Percentiles rank a stretch among this genome's conserved stretches.
These are phyloP conservation scores for Schizotus pectinicornis DNA, from an alignment of 2,888 invertebrate species.

Conservation along the genomic window DNA sequence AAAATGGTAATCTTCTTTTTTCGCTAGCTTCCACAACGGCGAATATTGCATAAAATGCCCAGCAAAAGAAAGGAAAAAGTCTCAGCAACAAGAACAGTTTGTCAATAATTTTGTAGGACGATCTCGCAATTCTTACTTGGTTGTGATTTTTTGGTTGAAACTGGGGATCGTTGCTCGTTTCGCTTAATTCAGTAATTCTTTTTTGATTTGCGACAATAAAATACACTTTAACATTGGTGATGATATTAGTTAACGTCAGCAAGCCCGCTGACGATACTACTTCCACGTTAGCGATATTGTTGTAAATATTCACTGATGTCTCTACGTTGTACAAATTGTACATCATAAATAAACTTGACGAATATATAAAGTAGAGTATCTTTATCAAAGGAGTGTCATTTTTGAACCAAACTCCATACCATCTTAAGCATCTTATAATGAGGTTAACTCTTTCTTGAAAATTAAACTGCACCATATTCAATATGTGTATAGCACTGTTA, in stretches of 20 bases:
- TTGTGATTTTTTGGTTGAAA: conserved; percentile 12
- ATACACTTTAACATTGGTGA: conserved; percentile 7
- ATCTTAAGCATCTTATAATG: not conserved
- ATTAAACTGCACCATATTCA: too few species aligned
- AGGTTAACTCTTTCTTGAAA: too few species aligned
- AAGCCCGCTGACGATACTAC: conserved; percentile 5
- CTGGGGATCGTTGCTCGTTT: not conserved
- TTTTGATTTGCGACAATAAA: not conserved
- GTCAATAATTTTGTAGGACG: conserved; percentile 3
- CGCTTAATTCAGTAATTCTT: not conserved
- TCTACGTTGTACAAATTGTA: conserved; percentile 7
- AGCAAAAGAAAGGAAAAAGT: too few species aligned
- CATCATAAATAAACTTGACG: not conserved
- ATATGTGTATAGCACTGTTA: too few species aligned
- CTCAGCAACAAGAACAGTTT: not conserved
- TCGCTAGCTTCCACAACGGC: too few species aligned
- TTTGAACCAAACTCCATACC: conserved; percentile 4
- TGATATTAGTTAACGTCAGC: not conserved
- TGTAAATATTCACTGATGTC: not conserved
- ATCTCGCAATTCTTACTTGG: conserved; percentile 1
- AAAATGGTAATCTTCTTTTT: conserved; percentile 10
- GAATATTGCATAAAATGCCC: too few species aligned
- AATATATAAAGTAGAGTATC: conserved; percentile 4
- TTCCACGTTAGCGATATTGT: not conserved
- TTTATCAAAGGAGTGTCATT: not conserved